phyloP scores from a whole-genome alignment of 2,113 vertebrate genomes.

The Sarotherodon lohbergeri region DNA sequence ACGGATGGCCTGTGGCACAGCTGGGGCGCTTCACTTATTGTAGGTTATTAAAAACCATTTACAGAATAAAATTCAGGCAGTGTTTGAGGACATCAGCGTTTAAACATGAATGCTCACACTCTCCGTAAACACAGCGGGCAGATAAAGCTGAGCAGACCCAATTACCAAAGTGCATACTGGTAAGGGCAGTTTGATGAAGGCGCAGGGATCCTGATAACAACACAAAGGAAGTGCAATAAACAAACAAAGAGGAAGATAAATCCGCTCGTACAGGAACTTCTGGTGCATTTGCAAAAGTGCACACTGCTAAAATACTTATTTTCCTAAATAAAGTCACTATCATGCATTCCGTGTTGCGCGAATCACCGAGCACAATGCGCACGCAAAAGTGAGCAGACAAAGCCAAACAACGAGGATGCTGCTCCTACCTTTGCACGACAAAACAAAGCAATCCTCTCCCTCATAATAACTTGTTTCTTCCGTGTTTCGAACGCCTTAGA shows the following conservation, averaged over 20 bases:
- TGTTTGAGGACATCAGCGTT: not conserved
- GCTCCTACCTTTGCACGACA: not conserved
- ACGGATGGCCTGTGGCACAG: not conserved
- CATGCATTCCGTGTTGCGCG: not conserved
- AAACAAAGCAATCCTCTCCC: not conserved
- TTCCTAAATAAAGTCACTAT: not conserved
- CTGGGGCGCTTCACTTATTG: not conserved
- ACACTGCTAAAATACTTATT: not conserved
- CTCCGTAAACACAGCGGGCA: not conserved
- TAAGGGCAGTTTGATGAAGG: not conserved
- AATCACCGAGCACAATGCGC: not conserved
- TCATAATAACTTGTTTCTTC: conserved; percentile 22
- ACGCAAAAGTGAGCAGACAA: conserved; percentile 21
- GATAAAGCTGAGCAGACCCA: not conserved
- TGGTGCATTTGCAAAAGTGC: not conserved
- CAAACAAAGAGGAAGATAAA: not conserved
- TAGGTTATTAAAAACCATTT: not conserved
- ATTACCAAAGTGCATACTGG: not conserved
- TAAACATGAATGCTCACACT: not conserved
- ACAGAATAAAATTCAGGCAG: not conserved
- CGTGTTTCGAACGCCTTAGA: not conserved
- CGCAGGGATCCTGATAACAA: not conserved
- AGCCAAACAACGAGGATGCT: not conserved
- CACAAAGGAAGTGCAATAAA: not conserved
- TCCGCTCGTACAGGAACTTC: not conserved